Percentiles rank a stretch among this genome's conserved stretches.
Conservation (phyloP, 2,888 invertebrate species). For the Polydrusus pterygomalis region DNA sequence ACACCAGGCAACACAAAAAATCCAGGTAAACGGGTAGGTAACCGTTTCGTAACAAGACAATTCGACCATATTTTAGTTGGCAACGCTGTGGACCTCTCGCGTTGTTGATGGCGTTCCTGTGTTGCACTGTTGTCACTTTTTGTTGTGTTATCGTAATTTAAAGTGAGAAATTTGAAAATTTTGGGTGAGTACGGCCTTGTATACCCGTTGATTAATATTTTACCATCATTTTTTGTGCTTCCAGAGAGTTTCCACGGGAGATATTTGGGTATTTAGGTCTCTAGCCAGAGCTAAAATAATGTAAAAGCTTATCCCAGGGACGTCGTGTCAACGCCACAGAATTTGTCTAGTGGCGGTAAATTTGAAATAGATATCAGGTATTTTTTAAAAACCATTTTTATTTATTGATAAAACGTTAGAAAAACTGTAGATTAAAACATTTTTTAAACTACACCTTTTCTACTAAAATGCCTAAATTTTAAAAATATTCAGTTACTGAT, state of each 20-base stretch:
- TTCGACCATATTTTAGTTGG: slow-evolving; percentile 50
- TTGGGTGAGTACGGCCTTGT: slow-evolving; percentile 35
- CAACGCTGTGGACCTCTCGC: slow-evolving; percentile 42
- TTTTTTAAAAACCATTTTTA: slow-evolving; percentile 25
- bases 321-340: slow-evolving; percentile 68
- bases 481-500: not conserved
- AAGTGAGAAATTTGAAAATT: slow-evolving; percentile 51
- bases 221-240: slow-evolving; percentile 27
- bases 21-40: not conserved
- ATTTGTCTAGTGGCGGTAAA: slow-evolving; percentile 64
- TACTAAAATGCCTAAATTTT: not conserved
- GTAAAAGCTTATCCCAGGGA: slow-evolving; percentile 68
- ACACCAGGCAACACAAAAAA: not conserved
- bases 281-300: slow-evolving; percentile 51
- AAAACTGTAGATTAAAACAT: not conserved
- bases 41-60: not conserved
- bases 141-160: slow-evolving; percentile 65
- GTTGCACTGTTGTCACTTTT: slow-evolving; percentile 73
- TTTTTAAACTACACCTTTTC: not conserved
- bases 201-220: slow-evolving; percentile 20
- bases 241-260: slow-evolving; percentile 5
- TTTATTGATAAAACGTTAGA: not conserved
- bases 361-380: slow-evolving; percentile 58
- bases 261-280: slow-evolving; percentile 20
- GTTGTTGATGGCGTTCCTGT: slow-evolving; percentile 59